Conservation (phyloP, 2,113 vertebrate species). For the Drymodes brunneopygia region DNA sequence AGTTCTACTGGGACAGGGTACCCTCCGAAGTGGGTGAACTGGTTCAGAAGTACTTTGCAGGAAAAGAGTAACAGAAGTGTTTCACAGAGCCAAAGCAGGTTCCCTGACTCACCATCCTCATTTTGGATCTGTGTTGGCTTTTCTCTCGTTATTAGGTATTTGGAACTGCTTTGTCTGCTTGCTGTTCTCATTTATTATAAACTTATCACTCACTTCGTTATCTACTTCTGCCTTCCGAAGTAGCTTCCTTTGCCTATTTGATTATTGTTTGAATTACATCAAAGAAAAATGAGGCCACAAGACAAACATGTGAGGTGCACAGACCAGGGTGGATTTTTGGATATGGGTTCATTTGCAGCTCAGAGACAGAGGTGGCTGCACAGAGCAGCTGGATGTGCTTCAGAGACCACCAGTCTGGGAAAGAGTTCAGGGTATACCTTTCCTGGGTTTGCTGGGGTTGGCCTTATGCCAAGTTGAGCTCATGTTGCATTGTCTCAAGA, state of each 20-base stretch:
- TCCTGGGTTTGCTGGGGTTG: neutral
- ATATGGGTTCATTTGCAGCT: neutral
- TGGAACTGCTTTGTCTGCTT: neutral
- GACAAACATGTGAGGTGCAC: neutral
- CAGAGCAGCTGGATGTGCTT: neutral
- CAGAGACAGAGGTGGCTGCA: neutral
- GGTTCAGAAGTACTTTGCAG: neutral
- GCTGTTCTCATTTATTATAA: neutral
- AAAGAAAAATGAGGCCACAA: neutral
- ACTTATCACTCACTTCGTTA: neutral
- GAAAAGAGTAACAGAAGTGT: neutral
- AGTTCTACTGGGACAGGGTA: neutral
- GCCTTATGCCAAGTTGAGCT: no score
- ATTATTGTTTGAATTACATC: neutral
- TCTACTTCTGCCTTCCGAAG: neutral
- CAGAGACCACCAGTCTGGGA: neutral
- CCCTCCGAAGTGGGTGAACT: neutral
- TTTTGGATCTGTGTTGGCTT: neutral
- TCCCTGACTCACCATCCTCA: neutral
- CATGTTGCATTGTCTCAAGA: neutral
- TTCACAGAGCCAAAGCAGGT: neutral
- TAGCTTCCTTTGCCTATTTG: neutral
- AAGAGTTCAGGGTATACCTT: neutral
- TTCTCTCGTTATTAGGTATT: neutral
- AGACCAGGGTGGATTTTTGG: neutral